A percentile compares a stretch with the other conserved stretches of the same genome.
These are phyloP conservation scores for Megaleporinus macrocephalus DNA, from an alignment of 2,113 vertebrate species.

Conservation along the genomic window DNA sequence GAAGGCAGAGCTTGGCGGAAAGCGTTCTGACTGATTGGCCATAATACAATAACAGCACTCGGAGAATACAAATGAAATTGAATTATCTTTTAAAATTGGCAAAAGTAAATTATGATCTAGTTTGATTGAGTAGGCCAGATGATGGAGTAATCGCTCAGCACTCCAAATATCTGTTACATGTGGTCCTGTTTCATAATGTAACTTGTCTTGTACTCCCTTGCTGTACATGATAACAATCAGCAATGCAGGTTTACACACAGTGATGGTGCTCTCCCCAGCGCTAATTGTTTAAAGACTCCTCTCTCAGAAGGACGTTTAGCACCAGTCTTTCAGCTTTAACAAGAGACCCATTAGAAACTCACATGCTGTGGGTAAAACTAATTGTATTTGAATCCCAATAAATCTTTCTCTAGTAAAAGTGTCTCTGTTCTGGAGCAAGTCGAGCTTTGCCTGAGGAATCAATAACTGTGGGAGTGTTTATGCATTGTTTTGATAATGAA, in stretches of 20 bases:
- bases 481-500: conserved; percentile 25
- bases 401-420: conserved; percentile 28
- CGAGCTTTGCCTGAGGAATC: conserved; percentile 11
- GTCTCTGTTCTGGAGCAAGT: not conserved
- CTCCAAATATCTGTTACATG: too few species aligned
- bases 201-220: too few species aligned
- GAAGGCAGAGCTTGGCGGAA: too few species aligned
- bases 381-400: conserved; percentile 26
- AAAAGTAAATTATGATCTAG: too few species aligned
- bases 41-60: too few species aligned
- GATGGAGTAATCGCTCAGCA: too few species aligned
- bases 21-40: too few species aligned
- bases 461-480: conserved; percentile 12
- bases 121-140: too few species aligned
- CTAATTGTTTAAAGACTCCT: conserved; percentile 13
- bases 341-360: conserved; percentile 9
- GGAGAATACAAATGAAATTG: too few species aligned
- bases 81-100: too few species aligned
- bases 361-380: conserved; percentile 17
- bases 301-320: conserved; percentile 10
- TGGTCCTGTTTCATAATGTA: not conserved
- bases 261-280: not conserved
- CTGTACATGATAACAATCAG: not conserved
- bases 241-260: not conserved
- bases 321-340: conserved; percentile 22